Percentiles rank a stretch among this genome's conserved stretches.
phyloP scores from a whole-genome alignment of 2,113 vertebrate species.

The Leptobrachium ailaonicum region DNA sequence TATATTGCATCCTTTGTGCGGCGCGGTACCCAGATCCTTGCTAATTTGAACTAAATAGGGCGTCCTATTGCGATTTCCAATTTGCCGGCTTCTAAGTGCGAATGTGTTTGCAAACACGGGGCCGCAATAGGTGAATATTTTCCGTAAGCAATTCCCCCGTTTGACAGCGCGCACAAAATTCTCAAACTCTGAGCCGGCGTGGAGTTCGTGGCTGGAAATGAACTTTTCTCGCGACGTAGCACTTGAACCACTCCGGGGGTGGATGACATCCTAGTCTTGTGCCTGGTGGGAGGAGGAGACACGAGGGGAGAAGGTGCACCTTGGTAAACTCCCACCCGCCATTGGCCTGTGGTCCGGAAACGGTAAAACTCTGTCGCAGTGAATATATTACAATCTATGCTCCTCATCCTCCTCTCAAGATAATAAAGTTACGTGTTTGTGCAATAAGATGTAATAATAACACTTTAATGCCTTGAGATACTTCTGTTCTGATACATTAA shows the following conservation, averaged over 20 bases:
- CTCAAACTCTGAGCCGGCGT: background rate
- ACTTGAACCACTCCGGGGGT: background rate
- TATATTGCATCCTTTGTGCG: constrained; percentile 67
- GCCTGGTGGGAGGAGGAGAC: no score
- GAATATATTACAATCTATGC: no score
- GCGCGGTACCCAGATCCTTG: constrained; percentile 70
- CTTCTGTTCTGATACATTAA: constrained; percentile 53
- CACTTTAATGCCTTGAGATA: constrained; percentile 24
- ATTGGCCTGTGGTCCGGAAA: background rate
- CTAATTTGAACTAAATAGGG: constrained; percentile 78
- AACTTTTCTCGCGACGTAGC: background rate
- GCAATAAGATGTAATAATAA: constrained; percentile 2
- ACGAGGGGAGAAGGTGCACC: no score
- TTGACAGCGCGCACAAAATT: background rate
- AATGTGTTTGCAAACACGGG: constrained; percentile 57
- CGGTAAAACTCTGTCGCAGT: background rate
- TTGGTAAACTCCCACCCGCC: no score
- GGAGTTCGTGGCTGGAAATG: background rate
- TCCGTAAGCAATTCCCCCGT: constrained; percentile 64
- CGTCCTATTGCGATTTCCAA: constrained; percentile 70
- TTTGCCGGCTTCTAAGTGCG: constrained; percentile 71
- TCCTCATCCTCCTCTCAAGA: background rate
- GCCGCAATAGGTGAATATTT: constrained; percentile 62
- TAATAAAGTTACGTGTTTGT: background rate
- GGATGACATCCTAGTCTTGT: no score